Evolutionary conservation across 2,113 vertebrate species (phyloP), one percentile per base, ranked within the genome.

Genomic region (Rhea pennata): DNA sequence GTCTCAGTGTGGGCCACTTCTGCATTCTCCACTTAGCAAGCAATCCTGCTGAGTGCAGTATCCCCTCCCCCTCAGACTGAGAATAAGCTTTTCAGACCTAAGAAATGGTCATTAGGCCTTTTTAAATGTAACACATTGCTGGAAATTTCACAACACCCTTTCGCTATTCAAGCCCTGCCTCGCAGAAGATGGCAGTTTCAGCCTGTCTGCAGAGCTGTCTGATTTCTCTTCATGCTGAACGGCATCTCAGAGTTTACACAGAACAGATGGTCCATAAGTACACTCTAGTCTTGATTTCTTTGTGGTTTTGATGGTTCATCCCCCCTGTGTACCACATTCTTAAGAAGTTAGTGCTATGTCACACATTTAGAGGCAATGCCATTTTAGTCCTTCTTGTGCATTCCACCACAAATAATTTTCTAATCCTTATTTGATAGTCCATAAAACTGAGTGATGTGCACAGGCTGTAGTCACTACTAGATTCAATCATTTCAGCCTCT

Each of bases 381-480:
- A 27, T n/a, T 71, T 36, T 17, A 83, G 44, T 67, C 33, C 17
- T 69, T 73, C 5, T 40, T 65, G 39, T 42, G 19, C 8, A 76
- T 83, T 83, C 58, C 17, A 46, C 11, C 12, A 54, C 21, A 72
- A 82, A 61, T 65, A 86, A 9, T 1, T 66, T 93, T 56, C 50
- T 76, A 33, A 53, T 74, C 53, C 31, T 80, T 92, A 61, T 84
- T 72, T 80, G 64, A 7, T 64, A 64, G 62, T 75, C 39, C 54
- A 2, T 6, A 1, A n/a, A 40, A 33, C 6, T 1, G 0, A 86
- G 17, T 5, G 58, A 65, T 48, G 31, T 1, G 3, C 31, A 9
- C 2, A 66, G 15, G 16, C 44, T 82, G 51, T 72, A 82, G 13
- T 26, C 53, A 29, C 51, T 40, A 64, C 29, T n/a, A 69, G 31